Evolutionary conservation across 1,140 invertebrate genomes (phyloP), one percentile per base, ranked within the genome.

Genomic region (Nymphalis io): DNA sequence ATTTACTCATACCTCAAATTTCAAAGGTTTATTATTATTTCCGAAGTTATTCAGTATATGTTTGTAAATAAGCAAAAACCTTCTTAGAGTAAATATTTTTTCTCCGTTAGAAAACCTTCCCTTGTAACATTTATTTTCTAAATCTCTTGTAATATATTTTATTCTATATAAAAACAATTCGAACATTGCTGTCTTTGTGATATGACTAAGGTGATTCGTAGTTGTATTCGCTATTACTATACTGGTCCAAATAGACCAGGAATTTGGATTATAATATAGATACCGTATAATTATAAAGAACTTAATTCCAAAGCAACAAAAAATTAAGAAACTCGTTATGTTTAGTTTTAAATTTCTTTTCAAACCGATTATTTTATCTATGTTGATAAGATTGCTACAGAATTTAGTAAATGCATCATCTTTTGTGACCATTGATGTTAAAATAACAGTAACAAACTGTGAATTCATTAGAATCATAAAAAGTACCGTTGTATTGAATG

Each of bases 351-450:
- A 39, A 21, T 42, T 8, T 10, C 6, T 20, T 51, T 51, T 51
- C 2, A 16, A 20, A 5, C 46, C 58, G 15, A 61, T 44, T 16
- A 51, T 42, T 42, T 42, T 61, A 23, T 68, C 66, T 40, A 68
- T 53, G 12, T 21, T 61, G 39, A 18, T 55, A 3, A 68, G 51
- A 27, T 51, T 51, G 1, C 20, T 23, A 13, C 39, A 48, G 39
- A 61, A 68, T 27, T 60, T 60, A 16, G 27, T 13, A 27, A 68
- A 68, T 8, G 46, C 38, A 13, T 15, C 20, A 16, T 55, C 59
- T 12, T 38, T 53, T 18, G 59, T 55, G n/a, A 42, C 42, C 0
- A 16, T 61, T 23, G 66, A 68, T 55, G 61, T 68, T 13, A 23
- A 21, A 15, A 61, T 27, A 48, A 16, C 46, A 21, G 46, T 16